Conservation (phyloP, 1,140 invertebrate genomes). For the Leucophenga varia region DNA sequence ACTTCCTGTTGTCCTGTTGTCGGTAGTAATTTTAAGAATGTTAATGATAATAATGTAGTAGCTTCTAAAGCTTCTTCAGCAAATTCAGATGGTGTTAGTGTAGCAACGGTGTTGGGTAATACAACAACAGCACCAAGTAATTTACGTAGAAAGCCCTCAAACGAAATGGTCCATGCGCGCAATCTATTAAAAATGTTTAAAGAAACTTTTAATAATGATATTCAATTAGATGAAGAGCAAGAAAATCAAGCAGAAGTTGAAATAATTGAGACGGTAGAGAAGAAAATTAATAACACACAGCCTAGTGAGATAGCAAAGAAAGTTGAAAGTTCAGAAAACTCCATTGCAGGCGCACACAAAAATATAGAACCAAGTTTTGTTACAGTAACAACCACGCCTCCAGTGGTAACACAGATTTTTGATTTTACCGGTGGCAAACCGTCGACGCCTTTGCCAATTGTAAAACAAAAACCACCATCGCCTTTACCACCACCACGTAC, state of each 20-base stretch:
- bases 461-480: constrained; percentile 4
- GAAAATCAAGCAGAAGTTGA: constrained; percentile 15
- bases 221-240: constrained; percentile 33
- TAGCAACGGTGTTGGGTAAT: constrained; percentile 33
- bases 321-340: too few relatives aligned
- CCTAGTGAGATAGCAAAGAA: too few relatives aligned
- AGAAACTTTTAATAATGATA: constrained; percentile 50
- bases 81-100: constrained; percentile 4
- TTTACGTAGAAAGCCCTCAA: constrained; percentile 52
- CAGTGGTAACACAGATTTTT: constrained; percentile 34
- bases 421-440: constrained; percentile 32
- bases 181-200: constrained; percentile 52
- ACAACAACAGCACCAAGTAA: constrained; percentile 23
- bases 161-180: constrained; percentile 51
- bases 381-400: too few relatives aligned
- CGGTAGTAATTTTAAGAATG: constrained; percentile 11
- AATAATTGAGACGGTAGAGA: background rate
- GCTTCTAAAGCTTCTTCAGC: constrained; percentile 26
- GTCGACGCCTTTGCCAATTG: too few relatives aligned
- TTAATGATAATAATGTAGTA: constrained; percentile 38
- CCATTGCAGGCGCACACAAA: background rate
- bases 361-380: too few relatives aligned
- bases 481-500: constrained; percentile 2
- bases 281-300: too few relatives aligned
- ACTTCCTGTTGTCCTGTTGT: background rate